phyloP scores from a whole-genome alignment of 2,113 vertebrate genomes.

The Melanostigma gelatinosum region DNA sequence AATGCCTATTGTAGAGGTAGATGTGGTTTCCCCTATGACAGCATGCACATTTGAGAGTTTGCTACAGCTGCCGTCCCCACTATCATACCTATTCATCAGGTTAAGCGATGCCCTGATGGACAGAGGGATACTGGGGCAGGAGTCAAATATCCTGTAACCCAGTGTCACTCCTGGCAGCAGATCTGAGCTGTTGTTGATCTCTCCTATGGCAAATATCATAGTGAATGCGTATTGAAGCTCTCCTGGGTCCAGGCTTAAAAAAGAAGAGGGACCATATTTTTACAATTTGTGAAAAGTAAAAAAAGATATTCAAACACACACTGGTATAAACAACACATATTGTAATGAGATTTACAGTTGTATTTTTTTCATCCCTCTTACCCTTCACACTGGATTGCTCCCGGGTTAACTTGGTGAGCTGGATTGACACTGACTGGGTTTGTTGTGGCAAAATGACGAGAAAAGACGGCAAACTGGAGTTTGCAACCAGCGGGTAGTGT shows the following conservation, averaged over 20 bases:
- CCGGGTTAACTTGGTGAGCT: conserved; percentile 71
- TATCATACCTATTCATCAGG: conserved; percentile 77
- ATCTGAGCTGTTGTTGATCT: conserved; percentile 83
- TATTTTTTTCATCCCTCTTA: conserved; percentile 57
- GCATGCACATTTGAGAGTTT: conserved; percentile 74
- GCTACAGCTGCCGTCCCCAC: conserved; percentile 53
- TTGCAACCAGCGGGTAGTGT: too few relatives aligned
- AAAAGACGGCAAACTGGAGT: too few relatives aligned
- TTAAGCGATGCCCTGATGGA: conserved; percentile 80
- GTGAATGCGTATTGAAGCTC: conserved; percentile 82
- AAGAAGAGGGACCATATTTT: background rate
- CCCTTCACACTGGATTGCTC: conserved; percentile 78
- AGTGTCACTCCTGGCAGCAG: conserved; percentile 78
- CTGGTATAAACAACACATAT: background rate
- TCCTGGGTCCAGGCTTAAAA: conserved; percentile 77
- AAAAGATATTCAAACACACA: background rate
- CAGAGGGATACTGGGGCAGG: conserved; percentile 81
- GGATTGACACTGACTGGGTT: conserved; percentile 74
- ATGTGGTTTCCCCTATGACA: conserved; percentile 84
- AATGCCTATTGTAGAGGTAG: conserved; percentile 83
- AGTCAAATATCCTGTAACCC: conserved; percentile 84
- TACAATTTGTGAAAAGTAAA: background rate
- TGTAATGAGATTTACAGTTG: background rate
- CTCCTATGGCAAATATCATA: conserved; percentile 84
- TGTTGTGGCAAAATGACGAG: too few relatives aligned